Percentiles rank a stretch among this genome's conserved stretches.
Evolutionary conservation across 2,113 vertebrate genomes (phyloP).

Genomic region (Brienomyrus brachyistius): DNA sequence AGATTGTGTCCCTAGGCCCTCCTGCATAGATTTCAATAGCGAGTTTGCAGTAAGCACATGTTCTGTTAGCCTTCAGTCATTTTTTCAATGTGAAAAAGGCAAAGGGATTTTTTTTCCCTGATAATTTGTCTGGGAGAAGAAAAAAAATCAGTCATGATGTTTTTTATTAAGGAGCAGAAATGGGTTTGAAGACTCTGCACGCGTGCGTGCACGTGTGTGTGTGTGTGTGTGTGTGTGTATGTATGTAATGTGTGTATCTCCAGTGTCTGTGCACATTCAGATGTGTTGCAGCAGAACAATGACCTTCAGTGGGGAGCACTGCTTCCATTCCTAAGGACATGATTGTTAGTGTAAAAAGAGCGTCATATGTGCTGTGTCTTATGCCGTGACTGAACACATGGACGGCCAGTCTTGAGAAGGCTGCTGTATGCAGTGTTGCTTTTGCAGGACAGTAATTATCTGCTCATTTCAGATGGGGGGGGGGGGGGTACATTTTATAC

Average conservation of each 20-base stretch:
- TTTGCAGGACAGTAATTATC: conserved; percentile 34
- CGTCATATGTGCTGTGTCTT: conserved; percentile 31
- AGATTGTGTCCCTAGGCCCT: conserved; percentile 36
- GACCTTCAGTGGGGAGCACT: conserved; percentile 7
- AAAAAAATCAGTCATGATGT: conserved; percentile 39
- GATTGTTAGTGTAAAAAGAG: background rate
- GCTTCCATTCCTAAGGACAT: conserved; percentile 12
- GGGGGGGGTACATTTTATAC: conserved; percentile 37
- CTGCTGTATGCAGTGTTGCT: conserved; percentile 34
- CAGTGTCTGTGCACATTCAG: conserved; percentile 21
- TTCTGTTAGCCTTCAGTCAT: conserved; percentile 35
- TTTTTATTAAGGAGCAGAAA: conserved; percentile 21
- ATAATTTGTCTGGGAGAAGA: background rate
- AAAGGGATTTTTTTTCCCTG: background rate
- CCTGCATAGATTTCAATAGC: conserved; percentile 46
- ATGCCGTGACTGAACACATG: conserved; percentile 3
- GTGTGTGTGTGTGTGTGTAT: background rate
- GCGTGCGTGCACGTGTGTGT: background rate
- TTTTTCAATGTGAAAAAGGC: conserved; percentile 10
- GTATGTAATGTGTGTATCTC: background rate
- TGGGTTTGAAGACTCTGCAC: conserved; percentile 35
- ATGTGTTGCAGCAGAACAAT: conserved; percentile 26
- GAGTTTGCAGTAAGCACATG: conserved; percentile 30
- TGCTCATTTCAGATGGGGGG: conserved; percentile 37
- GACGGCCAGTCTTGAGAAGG: conserved; percentile 24